Evolutionary conservation across 2,113 vertebrate species (phyloP).

Genomic region (Oryctolagus cuniculus): DNA sequence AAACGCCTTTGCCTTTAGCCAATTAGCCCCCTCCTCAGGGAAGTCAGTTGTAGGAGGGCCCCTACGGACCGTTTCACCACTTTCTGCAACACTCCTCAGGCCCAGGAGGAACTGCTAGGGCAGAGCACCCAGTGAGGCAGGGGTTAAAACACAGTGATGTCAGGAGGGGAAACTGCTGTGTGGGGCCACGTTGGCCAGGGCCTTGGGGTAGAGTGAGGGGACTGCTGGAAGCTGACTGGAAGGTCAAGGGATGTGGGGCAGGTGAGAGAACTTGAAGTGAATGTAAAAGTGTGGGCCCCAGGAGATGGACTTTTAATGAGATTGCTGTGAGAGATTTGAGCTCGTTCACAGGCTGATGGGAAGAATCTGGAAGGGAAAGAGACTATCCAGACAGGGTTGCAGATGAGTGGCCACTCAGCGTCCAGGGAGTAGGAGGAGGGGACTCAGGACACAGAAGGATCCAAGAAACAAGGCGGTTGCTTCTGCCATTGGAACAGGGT

Average conservation of each 20-base stretch:
- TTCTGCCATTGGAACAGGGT: background rate
- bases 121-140: background rate
- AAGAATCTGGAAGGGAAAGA: background rate
- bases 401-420: background rate
- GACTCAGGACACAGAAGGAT: background rate
- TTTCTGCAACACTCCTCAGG: background rate
- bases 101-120: background rate
- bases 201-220: background rate
- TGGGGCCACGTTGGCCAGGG: background rate
- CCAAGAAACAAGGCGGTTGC: background rate
- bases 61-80: too few species aligned
- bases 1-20: background rate
- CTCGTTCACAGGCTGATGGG: background rate
- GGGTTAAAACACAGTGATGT: slow-evolving; percentile 22
- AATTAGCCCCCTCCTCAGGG: background rate
- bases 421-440: background rate
- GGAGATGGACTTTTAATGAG: background rate
- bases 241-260: background rate
- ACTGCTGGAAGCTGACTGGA: background rate
- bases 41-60: background rate
- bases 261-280: background rate
- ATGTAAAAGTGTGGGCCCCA: background rate
- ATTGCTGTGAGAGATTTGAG: background rate
- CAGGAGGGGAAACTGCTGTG: background rate
- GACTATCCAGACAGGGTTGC: background rate